Conservation (phyloP, 1,140 invertebrate species). For the Trichogramma pretiosum region DNA sequence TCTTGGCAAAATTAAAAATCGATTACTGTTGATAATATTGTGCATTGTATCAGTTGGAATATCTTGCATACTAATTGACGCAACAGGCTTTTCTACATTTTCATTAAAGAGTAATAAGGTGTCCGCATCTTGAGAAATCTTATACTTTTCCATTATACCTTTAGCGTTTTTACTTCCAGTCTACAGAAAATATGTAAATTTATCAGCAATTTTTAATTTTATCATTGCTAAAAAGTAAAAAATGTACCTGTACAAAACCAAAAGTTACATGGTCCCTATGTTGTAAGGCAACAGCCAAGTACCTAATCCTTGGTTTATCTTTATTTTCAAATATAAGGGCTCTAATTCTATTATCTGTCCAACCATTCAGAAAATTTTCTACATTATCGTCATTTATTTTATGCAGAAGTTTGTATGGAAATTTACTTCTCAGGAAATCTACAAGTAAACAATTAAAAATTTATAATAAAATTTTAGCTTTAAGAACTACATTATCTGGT, state of each 20-base stretch:
- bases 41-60: slow-evolving; percentile 79
- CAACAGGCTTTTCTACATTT: slow-evolving; percentile 68
- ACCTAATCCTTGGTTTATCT: slow-evolving; percentile 67
- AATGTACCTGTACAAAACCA: slow-evolving; percentile 57
- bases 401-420: slow-evolving; percentile 71
- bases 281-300: slow-evolving; percentile 80
- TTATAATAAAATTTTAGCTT: slow-evolving; percentile 3
- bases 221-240: not conserved
- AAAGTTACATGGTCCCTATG: slow-evolving; percentile 79
- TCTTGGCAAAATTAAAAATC: slow-evolving; percentile 78
- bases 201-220: not conserved
- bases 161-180: slow-evolving; percentile 59
- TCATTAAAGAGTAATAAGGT: slow-evolving; percentile 88
- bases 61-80: slow-evolving; percentile 77
- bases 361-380: slow-evolving; percentile 73
- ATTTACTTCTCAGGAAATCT: slow-evolving; percentile 78
- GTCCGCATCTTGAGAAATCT: slow-evolving; percentile 69
- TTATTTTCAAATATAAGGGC: slow-evolving; percentile 79
- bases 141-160: slow-evolving; percentile 58
- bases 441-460: slow-evolving; percentile 16
- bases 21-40: slow-evolving; percentile 81
- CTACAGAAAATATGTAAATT: slow-evolving; percentile 37
- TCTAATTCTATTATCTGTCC: slow-evolving; percentile 84
- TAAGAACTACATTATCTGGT: not conserved
- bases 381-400: slow-evolving; percentile 64